A percentile compares a stretch with the other conserved stretches of the same genome.
These are phyloP conservation scores for Lithophane leautieri DNA, from an alignment of 2,888 invertebrate genomes.

Conservation along the genomic window DNA sequence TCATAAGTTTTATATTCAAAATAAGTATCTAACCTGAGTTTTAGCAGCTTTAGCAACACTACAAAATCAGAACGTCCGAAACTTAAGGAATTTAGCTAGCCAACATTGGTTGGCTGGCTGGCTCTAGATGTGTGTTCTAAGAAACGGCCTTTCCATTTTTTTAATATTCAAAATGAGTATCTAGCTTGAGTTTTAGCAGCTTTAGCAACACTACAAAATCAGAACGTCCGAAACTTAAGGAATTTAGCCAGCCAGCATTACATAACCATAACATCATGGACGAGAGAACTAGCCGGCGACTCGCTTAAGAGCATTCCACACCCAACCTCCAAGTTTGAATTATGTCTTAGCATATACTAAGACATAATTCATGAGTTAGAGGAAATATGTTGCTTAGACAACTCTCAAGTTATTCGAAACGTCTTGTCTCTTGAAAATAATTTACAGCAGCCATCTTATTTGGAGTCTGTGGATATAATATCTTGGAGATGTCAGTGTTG, in stretches of 20 bases:
- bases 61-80: constrained; percentile 36
- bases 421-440: constrained; percentile 61
- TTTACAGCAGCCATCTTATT: constrained; percentile 59
- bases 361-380: constrained; percentile 60
- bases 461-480: constrained; percentile 55
- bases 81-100: constrained; percentile 36
- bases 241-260: constrained; percentile 41
- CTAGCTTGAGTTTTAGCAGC: too few relatives aligned
- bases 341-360: constrained; percentile 59
- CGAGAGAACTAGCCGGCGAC: constrained; percentile 40
- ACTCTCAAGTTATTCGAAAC: constrained; percentile 54
- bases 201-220: constrained; percentile 20
- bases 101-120: too few relatives aligned
- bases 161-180: not conserved
- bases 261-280: constrained; percentile 32
- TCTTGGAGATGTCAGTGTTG: constrained; percentile 47
- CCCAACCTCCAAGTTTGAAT: constrained; percentile 55
- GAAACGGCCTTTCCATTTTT: not conserved
- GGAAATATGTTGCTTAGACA: constrained; percentile 63
- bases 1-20: not conserved
- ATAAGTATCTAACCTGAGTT: not conserved
- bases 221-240: constrained; percentile 28
- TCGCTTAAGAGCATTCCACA: constrained; percentile 50
- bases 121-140: not conserved
- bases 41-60: not conserved